Conservation (phyloP, 2,888 invertebrate species). For the Desoria tigrina region DNA sequence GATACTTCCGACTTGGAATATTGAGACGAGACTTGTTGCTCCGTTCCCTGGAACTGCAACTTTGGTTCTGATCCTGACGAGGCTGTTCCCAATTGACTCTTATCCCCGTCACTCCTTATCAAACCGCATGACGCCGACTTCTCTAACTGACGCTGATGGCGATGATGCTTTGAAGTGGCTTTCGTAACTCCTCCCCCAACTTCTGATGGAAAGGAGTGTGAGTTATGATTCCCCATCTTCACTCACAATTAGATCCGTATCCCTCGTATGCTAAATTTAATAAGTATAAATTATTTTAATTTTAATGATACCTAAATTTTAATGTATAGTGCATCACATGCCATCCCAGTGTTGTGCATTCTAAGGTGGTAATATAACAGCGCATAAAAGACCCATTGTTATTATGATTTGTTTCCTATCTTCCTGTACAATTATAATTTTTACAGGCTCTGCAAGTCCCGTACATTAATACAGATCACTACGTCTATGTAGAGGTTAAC, state of each 20-base stretch:
- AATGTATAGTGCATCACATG: no score
- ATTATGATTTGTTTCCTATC: no score
- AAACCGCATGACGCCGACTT: constrained; percentile 1
- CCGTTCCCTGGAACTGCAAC: not conserved
- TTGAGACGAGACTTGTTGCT: not conserved
- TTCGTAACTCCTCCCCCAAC: not conserved
- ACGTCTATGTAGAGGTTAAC: no score
- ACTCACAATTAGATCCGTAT: not conserved
- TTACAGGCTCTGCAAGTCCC: no score
- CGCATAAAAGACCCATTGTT: no score
- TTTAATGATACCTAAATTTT: no score
- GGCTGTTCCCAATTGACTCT: not conserved
- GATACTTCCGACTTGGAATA: not conserved
- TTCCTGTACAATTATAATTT: no score
- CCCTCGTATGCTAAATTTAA: no score
- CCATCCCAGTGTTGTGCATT: no score
- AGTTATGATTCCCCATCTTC: not conserved
- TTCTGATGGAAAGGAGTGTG: not conserved
- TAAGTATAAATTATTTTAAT: no score
- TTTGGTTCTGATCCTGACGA: not conserved
- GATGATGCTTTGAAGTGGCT: not conserved
- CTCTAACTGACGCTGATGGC: not conserved
- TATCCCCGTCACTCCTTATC: not conserved
- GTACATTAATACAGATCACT: no score
- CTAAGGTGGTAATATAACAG: no score